These are phyloP conservation scores for Erythrolamprus reginae DNA, from an alignment of 2,113 vertebrate genomes.

Conservation along the genomic window DNA sequence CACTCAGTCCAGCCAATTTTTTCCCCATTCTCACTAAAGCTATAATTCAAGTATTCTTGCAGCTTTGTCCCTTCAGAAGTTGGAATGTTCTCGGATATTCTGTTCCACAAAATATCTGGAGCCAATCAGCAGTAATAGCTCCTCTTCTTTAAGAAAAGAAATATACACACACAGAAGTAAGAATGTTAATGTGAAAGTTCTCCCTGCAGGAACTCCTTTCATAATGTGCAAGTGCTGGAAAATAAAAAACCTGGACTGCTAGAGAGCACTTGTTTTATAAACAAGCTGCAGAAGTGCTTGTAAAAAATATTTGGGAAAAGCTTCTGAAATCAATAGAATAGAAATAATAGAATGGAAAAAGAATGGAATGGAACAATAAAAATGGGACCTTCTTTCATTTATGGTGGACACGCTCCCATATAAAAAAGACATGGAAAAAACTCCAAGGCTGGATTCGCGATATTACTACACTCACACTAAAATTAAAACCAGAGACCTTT, in stretches of 20 bases:
- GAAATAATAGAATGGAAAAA: too few relatives aligned
- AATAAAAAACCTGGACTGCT: background rate
- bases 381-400: too few relatives aligned
- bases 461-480: too few relatives aligned
- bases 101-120: background rate
- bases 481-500: too few relatives aligned
- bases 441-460: too few relatives aligned
- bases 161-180: background rate
- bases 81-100: background rate
- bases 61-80: background rate
- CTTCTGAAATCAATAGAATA: constrained; percentile 24
- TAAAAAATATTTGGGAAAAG: constrained; percentile 34
- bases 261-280: background rate
- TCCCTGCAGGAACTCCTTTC: background rate
- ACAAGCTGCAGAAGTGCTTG: constrained; percentile 13
- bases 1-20: background rate
- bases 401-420: too few relatives aligned
- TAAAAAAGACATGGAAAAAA: too few relatives aligned
- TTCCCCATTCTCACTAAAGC: background rate
- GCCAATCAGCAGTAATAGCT: background rate
- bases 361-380: too few relatives aligned
- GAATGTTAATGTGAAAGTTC: background rate
- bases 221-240: background rate
- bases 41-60: background rate
- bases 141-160: background rate